Percentiles rank a stretch among this genome's conserved stretches.
Conservation (phyloP, 2,113 vertebrate genomes). For the Numida meleagris region DNA sequence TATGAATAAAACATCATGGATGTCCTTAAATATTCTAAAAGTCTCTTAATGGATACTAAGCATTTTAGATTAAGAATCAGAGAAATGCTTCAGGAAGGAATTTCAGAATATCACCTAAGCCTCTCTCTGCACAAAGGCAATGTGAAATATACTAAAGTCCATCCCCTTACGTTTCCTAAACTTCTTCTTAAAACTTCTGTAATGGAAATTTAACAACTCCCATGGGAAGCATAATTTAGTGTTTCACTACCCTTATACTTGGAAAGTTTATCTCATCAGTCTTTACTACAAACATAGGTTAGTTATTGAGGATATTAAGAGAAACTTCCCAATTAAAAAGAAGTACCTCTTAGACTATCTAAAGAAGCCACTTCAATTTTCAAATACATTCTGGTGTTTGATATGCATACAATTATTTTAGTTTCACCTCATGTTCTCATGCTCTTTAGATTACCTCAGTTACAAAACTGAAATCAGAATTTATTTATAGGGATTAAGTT, state of each 20-base stretch:
- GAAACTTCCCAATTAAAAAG: constrained; percentile 51
- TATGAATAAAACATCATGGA: constrained; percentile 24
- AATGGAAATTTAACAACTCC: constrained; percentile 61
- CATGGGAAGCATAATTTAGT: constrained; percentile 62
- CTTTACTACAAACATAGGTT: constrained; percentile 56
- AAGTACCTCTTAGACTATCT: constrained; percentile 32
- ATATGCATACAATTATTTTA: not conserved
- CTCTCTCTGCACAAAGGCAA: constrained; percentile 33
- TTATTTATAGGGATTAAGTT: constrained; percentile 19
- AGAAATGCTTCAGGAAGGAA: constrained; percentile 40
- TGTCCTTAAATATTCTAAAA: constrained; percentile 43
- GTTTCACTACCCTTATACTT: constrained; percentile 42
- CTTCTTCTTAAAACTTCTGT: constrained; percentile 53
- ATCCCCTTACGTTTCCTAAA: constrained; percentile 57
- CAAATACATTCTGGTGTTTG: constrained; percentile 56
- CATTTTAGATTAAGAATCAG: constrained; percentile 29
- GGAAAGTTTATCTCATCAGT: constrained; percentile 29
- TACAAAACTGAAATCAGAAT: not conserved
- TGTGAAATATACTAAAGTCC: constrained; percentile 40
- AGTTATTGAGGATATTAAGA: not conserved
- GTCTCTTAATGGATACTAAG: constrained; percentile 16
- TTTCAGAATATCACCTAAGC: constrained; percentile 38
- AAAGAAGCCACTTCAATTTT: constrained; percentile 37
- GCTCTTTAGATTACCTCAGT: not conserved
- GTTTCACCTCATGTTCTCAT: not conserved